Conservation (phyloP, 2,113 vertebrate species). For the Microcebus murinus region DNA sequence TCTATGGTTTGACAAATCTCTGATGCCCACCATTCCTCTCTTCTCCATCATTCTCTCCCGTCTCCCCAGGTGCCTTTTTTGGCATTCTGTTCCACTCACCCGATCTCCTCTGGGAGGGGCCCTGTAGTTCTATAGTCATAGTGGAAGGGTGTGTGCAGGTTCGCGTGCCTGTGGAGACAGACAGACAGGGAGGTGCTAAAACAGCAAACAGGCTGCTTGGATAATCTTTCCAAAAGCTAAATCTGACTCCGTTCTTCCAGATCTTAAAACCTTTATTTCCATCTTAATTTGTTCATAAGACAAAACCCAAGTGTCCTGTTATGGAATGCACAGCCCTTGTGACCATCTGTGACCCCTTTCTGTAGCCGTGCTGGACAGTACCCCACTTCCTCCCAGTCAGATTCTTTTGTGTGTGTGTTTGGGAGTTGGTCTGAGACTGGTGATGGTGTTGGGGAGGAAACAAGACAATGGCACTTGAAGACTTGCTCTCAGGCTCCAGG, state of each 20-base stretch:
- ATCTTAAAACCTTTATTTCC: background rate
- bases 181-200: background rate
- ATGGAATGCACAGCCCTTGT: background rate
- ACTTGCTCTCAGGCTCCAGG: background rate
- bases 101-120: background rate
- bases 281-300: background rate
- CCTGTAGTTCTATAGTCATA: background rate
- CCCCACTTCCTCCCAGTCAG: background rate
- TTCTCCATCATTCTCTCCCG: background rate
- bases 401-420: background rate
- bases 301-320: background rate
- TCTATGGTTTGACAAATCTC: background rate
- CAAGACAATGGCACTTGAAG: background rate
- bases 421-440: background rate
- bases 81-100: background rate
- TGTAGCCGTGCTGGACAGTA: background rate
- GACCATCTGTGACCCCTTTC: background rate
- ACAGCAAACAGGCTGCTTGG: background rate
- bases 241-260: background rate
- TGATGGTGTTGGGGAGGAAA: background rate
- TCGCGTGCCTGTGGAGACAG: background rate
- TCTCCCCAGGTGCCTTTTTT: background rate
- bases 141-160: background rate
- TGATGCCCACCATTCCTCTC: background rate
- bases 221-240: background rate